Evolutionary conservation across 1,140 invertebrate genomes (phyloP).

Genomic region (Orius insidiosus): DNA sequence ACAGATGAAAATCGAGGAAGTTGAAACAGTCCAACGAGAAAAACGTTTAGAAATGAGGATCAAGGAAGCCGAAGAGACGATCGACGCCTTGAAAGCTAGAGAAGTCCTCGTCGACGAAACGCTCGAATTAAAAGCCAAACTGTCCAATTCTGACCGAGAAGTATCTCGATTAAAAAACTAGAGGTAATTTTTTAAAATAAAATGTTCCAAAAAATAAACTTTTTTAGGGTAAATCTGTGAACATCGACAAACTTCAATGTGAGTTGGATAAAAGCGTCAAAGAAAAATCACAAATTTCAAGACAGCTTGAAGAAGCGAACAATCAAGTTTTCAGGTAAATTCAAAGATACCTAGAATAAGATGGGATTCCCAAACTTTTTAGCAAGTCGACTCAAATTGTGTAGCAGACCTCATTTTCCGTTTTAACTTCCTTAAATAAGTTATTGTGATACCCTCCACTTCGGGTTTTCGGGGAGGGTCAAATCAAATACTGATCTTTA

Average conservation of each 20-base stretch:
- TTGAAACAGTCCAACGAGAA: constrained; percentile 23
- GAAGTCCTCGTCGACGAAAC: constrained; percentile 15
- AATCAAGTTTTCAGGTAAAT: constrained; percentile 32
- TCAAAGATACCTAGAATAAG: too few species aligned
- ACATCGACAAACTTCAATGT: constrained; percentile 36
- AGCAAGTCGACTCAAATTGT: too few species aligned
- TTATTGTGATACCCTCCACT: too few species aligned
- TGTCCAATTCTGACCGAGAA: constrained; percentile 38
- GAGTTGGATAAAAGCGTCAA: constrained; percentile 38
- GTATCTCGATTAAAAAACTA: constrained; percentile 51
- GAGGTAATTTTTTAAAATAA: constrained; percentile 36
- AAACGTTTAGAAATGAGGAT: constrained; percentile 21
- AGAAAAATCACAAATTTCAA: constrained; percentile 40
- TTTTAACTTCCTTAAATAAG: too few species aligned
- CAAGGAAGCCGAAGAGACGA: constrained; percentile 15
- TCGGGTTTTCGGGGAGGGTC: too few species aligned
- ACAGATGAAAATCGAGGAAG: constrained; percentile 20
- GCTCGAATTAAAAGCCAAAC: constrained; percentile 22
- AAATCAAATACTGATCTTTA: too few species aligned
- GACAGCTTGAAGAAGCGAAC: constrained; percentile 40
- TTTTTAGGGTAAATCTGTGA: constrained; percentile 34
- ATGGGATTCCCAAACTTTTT: too few species aligned
- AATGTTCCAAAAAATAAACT: too few species aligned
- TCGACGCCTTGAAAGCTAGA: constrained; percentile 14
- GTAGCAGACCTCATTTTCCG: too few species aligned